phyloP scores from a whole-genome alignment of 1,140 invertebrate genomes.

The Drosophila pectinifera region DNA sequence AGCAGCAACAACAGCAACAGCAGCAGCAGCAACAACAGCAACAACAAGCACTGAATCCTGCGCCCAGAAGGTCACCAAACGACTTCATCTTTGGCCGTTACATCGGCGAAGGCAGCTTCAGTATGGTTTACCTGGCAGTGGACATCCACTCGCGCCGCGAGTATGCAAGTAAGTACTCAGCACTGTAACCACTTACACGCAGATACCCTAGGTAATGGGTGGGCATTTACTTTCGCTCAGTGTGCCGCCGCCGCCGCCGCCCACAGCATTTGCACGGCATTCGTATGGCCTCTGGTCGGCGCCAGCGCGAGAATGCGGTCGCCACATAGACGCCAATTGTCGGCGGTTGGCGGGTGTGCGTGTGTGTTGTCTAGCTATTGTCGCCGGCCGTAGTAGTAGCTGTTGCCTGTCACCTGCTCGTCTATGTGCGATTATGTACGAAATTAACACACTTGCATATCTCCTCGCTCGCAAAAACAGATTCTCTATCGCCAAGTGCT shows the following conservation, averaged over 20 bases:
- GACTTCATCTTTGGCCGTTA: slow-evolving; percentile 98
- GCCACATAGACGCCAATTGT: slow-evolving; percentile 46
- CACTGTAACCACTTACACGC: slow-evolving; percentile 9
- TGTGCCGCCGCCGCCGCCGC: slow-evolving; percentile 4
- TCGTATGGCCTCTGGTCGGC: slow-evolving; percentile 58
- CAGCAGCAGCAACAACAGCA: slow-evolving; percentile 31
- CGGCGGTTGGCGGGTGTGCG: background rate
- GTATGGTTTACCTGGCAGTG: slow-evolving; percentile 96
- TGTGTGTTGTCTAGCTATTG: slow-evolving; percentile 5
- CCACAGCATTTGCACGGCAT: slow-evolving; percentile 34
- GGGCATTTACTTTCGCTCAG: slow-evolving; percentile 35
- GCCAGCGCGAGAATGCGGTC: slow-evolving; percentile 59
- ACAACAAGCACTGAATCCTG: slow-evolving; percentile 80
- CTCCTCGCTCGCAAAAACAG: background rate
- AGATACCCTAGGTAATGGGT: background rate
- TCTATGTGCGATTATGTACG: slow-evolving; percentile 9
- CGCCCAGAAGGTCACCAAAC: slow-evolving; percentile 90
- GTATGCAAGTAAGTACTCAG: slow-evolving; percentile 94
- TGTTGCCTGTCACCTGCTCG: slow-evolving; percentile 48
- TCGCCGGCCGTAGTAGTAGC: slow-evolving; percentile 2
- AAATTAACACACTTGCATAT: background rate
- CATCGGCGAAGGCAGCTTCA: slow-evolving; percentile 98
- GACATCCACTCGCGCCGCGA: slow-evolving; percentile 95
- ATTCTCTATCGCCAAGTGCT: slow-evolving; percentile 8
- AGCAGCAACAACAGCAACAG: slow-evolving; percentile 12